Percentiles rank a stretch among this genome's conserved stretches.
Evolutionary conservation across 1,140 invertebrate genomes (phyloP).

Genomic region (Hyles vespertilio): DNA sequence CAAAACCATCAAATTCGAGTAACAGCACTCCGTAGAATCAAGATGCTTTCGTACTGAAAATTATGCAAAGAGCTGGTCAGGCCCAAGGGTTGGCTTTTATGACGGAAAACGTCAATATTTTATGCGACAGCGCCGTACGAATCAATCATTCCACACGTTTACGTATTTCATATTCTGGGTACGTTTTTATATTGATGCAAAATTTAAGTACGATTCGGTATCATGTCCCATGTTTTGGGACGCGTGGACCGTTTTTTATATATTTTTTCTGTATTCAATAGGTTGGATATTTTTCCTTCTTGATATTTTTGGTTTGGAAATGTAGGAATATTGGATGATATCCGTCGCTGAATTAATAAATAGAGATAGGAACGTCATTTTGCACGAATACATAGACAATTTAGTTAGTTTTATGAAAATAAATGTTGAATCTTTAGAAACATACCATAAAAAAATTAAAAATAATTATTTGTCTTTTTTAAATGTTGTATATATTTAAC

Average conservation of each 20-base stretch:
- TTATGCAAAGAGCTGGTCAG: conserved; percentile 46
- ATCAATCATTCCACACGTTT: conserved; percentile 43
- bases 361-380: too few relatives aligned
- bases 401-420: too few relatives aligned
- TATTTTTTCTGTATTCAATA: too few relatives aligned
- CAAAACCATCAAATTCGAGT: conserved; percentile 5
- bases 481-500: too few relatives aligned
- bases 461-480: too few relatives aligned
- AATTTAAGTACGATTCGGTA: conserved; percentile 16
- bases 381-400: too few relatives aligned
- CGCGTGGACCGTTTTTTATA: neutral
- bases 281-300: too few relatives aligned
- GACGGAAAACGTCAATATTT: conserved; percentile 45
- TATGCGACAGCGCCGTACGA: conserved; percentile 44
- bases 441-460: too few relatives aligned
- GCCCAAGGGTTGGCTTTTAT: conserved; percentile 33
- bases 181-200: conserved; percentile 19
- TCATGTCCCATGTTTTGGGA: neutral
- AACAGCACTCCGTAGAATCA: conserved; percentile 32
- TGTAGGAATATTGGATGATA: too few relatives aligned
- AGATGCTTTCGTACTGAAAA: conserved; percentile 30
- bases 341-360: too few relatives aligned
- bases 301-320: too few relatives aligned
- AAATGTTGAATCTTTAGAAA: too few relatives aligned
- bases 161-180: conserved; percentile 38